Evolutionary conservation across 1,140 invertebrate genomes (phyloP).

Genomic region (Coboldia fuscipes): DNA sequence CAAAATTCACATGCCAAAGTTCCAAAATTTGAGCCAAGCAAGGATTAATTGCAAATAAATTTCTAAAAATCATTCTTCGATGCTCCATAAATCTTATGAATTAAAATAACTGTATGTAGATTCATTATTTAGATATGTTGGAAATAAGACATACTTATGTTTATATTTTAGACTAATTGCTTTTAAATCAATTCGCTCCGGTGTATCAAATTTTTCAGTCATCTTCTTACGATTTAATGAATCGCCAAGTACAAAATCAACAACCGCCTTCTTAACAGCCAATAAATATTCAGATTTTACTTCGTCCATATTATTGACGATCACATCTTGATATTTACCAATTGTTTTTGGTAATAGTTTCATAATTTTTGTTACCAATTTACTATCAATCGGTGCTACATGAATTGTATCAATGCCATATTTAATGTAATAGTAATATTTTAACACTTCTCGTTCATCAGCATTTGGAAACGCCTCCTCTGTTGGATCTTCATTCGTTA

Average conservation of each 20-base stretch:
- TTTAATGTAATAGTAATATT: conserved; percentile 78
- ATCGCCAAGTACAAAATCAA: conserved; percentile 73
- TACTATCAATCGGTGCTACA: conserved; percentile 51
- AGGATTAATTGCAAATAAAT: conserved; percentile 59
- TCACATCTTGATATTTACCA: conserved; percentile 30
- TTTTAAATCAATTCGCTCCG: conserved; percentile 31
- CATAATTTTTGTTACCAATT: conserved; percentile 29
- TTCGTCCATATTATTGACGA: conserved; percentile 34
- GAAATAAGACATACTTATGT: conserved; percentile 13
- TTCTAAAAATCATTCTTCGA: conserved; percentile 27
- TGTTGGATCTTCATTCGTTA: conserved; percentile 23
- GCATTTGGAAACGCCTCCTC: conserved; percentile 26
- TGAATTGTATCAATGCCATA: conserved; percentile 72
- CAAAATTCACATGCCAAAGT: conserved; percentile 42
- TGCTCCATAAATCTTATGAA: conserved; percentile 23
- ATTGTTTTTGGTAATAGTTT: conserved; percentile 26
- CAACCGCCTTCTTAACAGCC: conserved; percentile 68
- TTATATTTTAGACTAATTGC: conserved; percentile 14
- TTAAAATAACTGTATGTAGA: conserved; percentile 14
- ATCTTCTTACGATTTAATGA: conserved; percentile 15
- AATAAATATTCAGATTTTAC: conserved; percentile 58
- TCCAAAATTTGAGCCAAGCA: conserved; percentile 60
- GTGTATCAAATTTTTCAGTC: conserved; percentile 20
- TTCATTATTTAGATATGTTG: conserved; percentile 14
- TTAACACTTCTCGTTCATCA: conserved; percentile 42